A percentile compares a stretch with the other conserved stretches of the same genome.
These are phyloP conservation scores for Hepsetus odoe DNA, from an alignment of 2,113 vertebrate genomes.

Conservation along the genomic window DNA sequence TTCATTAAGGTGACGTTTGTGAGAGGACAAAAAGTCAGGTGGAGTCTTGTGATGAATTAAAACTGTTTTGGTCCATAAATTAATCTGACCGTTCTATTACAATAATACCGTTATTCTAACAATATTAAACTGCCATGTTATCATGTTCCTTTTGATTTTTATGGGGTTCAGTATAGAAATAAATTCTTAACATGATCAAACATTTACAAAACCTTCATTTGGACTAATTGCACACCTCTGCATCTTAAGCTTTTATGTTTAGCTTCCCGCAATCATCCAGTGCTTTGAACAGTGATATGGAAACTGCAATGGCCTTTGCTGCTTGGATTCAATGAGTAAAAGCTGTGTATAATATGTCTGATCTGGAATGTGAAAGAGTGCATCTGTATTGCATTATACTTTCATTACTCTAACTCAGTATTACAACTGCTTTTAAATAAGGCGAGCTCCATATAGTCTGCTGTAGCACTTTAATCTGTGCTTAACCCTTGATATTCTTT, in stretches of 20 bases:
- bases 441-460: conserved; percentile 15
- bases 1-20: conserved; percentile 51
- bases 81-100: neutral
- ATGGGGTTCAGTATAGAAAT: neutral
- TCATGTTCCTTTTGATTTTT: neutral
- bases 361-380: conserved; percentile 38
- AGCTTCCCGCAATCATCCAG: conserved; percentile 26
- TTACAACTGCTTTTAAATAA: conserved; percentile 41
- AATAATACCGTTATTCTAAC: neutral
- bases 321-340: conserved; percentile 34
- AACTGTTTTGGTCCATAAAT: neutral
- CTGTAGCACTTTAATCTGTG: conserved; percentile 17
- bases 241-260: conserved; percentile 36
- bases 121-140: neutral
- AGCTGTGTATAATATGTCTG: conserved; percentile 38
- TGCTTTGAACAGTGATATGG: conserved; percentile 41
- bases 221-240: conserved; percentile 4
- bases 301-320: conserved; percentile 27
- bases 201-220: neutral
- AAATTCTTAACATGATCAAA: neutral
- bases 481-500: conserved; percentile 23
- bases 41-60: conserved; percentile 3
- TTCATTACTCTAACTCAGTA: conserved; percentile 47
- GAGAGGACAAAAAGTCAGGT: neutral
- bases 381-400: conserved; percentile 54